Percentiles rank a stretch among this genome's conserved stretches.
These are phyloP conservation scores for Apostichopus parvimensis DNA, from an alignment of 35 echinoderm and acorn worm genomes.

Conservation along the genomic window DNA sequence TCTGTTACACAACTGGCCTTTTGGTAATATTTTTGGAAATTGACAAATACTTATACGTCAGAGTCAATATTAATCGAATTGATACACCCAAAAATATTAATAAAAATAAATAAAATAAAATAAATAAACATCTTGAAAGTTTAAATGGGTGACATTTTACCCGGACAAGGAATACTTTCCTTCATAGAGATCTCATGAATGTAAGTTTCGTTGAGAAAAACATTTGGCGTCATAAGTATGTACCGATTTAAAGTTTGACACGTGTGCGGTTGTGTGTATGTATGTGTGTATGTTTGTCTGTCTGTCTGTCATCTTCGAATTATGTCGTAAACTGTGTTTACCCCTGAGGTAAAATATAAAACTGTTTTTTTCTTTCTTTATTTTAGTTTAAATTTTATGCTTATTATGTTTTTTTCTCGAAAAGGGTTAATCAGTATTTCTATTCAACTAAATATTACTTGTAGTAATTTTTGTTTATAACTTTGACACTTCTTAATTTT, in stretches of 20 bases:
- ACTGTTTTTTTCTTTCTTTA: background rate
- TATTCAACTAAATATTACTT: background rate
- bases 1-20: background rate
- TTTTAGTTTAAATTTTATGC: background rate
- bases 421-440: background rate
- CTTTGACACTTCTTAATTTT: slow-evolving; percentile 9
- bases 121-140: too few species aligned
- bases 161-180: too few species aligned
- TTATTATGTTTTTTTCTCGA: background rate
- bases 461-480: background rate
- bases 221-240: background rate
- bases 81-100: background rate
- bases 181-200: too few species aligned
- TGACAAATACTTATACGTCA: background rate
- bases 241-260: background rate
- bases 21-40: background rate
- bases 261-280: background rate
- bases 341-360: background rate
- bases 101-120: background rate
- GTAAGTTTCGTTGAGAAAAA: background rate
- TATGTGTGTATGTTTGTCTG: background rate
- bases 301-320: background rate
- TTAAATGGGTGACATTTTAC: too few species aligned
- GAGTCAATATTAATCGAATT: background rate
- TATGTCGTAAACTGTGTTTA: background rate